Base-by-base conservation (phyloP, 2,888 invertebrate species). In the Coelopa pilipes region DNA sequence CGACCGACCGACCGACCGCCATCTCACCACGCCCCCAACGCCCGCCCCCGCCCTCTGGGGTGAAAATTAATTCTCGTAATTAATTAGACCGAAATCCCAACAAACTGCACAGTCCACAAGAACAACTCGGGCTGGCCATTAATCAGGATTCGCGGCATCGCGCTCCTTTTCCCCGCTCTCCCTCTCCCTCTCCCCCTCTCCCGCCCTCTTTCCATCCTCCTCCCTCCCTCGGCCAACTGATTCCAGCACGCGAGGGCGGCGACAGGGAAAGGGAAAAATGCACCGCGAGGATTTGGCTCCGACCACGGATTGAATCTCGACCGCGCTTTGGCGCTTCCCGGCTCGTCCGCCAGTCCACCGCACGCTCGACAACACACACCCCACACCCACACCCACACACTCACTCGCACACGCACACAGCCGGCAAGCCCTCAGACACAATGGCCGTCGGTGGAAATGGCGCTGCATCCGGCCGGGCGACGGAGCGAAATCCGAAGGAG, bases 91-190 rank as follows among this genome's bases (percentile, higher is more conserved):
- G 34, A 50, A 63, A 50, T 62, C 53, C 63, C 59, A 70, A 70
- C 62, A 70, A 62, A 34, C 34, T 34, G 7, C 34, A 34, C 7
- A 7, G 34, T 2, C n/a, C 7, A 34, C 34, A 34, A 34, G 34
- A 34, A 34, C 34, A 34, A 34, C 70, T 70, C 62, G 53, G 62
- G 62, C 50, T 45, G 9, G 21, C 19, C 70, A 70, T 70, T 70
- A 62, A 70, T 70, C 70, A 63, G 62, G 70, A 50, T 53, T 50
- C 62, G 62, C 62, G 62, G 50, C 62, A 34, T 21, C 24, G 70
- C 62, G 49, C 53, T 59, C 67, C 45, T 65, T 45, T n/a, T 65
- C 19, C 11, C 46, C 63, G 5, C 15, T 13, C 17, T 4, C 0
- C 34, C 34, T 17, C 9, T 63, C 13, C 1, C 17, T 65, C 11